phyloP scores from a whole-genome alignment of 2,888 invertebrate species.

The Nemotelus nigrinus region DNA sequence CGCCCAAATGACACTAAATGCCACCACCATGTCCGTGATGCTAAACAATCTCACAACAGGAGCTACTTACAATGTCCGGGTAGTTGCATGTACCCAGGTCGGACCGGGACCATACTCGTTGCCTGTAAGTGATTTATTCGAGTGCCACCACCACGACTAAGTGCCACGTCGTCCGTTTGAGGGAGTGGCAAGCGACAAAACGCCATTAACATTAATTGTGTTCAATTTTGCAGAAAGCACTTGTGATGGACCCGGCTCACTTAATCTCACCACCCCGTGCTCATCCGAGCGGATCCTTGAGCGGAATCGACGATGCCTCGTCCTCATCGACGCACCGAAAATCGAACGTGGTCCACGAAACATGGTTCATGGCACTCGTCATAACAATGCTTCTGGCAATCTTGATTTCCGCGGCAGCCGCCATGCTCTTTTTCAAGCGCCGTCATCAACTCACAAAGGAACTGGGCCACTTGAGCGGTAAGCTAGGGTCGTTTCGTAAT shows the following conservation, averaged over 20 bases:
- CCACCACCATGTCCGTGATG: slow-evolving; percentile 87
- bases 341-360: slow-evolving; percentile 62
- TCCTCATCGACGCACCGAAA: slow-evolving; percentile 63
- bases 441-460: slow-evolving; percentile 66
- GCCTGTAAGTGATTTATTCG: slow-evolving; percentile 68
- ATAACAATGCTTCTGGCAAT: slow-evolving; percentile 61
- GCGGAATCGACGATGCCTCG: slow-evolving; percentile 61
- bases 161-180: background rate
- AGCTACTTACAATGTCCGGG: slow-evolving; percentile 85
- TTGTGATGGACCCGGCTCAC: slow-evolving; percentile 64
- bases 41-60: slow-evolving; percentile 89
- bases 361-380: slow-evolving; percentile 64
- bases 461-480: slow-evolving; percentile 73
- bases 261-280: slow-evolving; percentile 65
- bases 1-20: slow-evolving; percentile 86
- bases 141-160: slow-evolving; percentile 11
- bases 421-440: slow-evolving; percentile 63
- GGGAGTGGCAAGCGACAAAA: background rate
- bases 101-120: slow-evolving; percentile 90
- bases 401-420: slow-evolving; percentile 60
- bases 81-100: slow-evolving; percentile 87
- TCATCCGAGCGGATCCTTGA: slow-evolving; percentile 65
- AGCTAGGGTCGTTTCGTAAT: slow-evolving; percentile 50
- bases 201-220: slow-evolving; percentile 41
- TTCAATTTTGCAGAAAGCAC: slow-evolving; percentile 58